Evolutionary conservation across 2,113 vertebrate genomes (phyloP).

Genomic region (Anarhynchus alexandrinus): DNA sequence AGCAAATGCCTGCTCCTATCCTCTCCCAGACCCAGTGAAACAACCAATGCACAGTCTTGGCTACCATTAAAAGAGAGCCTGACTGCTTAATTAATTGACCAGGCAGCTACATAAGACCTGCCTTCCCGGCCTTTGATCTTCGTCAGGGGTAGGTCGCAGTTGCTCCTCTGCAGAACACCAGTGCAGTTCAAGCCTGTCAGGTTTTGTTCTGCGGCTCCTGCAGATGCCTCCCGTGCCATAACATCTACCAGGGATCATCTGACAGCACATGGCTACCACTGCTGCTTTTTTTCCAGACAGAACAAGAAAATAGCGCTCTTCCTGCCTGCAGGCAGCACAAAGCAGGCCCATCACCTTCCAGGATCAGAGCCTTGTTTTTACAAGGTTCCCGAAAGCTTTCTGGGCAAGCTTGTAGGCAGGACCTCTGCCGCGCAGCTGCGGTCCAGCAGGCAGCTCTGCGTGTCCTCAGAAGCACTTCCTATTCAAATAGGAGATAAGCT

Average conservation of each 20-base stretch:
- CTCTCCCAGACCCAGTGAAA: background rate
- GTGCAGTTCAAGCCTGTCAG: background rate
- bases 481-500: slow-evolving; percentile 45
- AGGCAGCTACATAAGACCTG: background rate
- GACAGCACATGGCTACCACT: background rate
- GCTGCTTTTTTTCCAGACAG: background rate
- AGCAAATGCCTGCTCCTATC: background rate
- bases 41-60: background rate
- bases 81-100: background rate
- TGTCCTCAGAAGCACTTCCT: slow-evolving; percentile 62
- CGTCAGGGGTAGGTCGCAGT: background rate
- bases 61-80: background rate
- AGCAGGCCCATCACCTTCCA: background rate
- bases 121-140: background rate
- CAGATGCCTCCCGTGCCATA: background rate
- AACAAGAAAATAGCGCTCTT: background rate
- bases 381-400: background rate
- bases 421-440: background rate
- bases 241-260: background rate
- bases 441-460: slow-evolving; percentile 34
- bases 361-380: background rate
- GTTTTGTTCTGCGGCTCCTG: background rate
- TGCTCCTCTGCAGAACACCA: accelerated
- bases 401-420: background rate
- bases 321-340: background rate